These are phyloP conservation scores for Peromyscus leucopus DNA, from an alignment of 2,113 vertebrate genomes.

Conservation along the genomic window DNA sequence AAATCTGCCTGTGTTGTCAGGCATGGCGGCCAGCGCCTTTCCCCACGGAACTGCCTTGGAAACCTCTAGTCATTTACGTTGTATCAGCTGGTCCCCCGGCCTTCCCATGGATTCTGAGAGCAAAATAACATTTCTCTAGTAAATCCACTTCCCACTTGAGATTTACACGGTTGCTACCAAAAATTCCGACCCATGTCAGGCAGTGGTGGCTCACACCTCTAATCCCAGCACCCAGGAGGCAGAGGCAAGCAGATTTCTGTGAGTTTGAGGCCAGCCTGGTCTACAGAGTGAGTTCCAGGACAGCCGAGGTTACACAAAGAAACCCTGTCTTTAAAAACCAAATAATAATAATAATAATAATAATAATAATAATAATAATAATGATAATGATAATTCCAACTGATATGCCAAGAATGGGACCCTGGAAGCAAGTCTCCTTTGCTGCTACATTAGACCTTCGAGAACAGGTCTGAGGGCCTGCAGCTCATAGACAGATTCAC, in stretches of 20 bases:
- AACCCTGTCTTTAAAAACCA: background rate
- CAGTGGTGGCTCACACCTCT: background rate
- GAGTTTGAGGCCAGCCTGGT: background rate
- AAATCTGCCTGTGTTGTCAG: background rate
- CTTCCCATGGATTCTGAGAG: background rate
- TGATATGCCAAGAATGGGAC: background rate
- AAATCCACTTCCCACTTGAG: background rate
- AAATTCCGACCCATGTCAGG: background rate
- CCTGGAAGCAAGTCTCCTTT: background rate
- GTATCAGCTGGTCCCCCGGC: background rate
- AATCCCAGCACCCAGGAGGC: background rate
- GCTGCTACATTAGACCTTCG: background rate
- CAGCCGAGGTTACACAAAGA: background rate
- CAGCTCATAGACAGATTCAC: background rate
- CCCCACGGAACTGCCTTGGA: background rate
- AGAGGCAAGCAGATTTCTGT: background rate
- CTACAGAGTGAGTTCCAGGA: background rate
- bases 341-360: no score
- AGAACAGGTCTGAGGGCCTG: background rate
- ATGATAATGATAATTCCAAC: background rate
- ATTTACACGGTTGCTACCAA: background rate
- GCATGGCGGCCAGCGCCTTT: background rate
- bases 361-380: no score
- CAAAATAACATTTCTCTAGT: background rate
- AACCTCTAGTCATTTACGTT: background rate